Conservation (phyloP, 2,797 vertebrate genomes). For the Dicrostonyx torquatus region DNA sequence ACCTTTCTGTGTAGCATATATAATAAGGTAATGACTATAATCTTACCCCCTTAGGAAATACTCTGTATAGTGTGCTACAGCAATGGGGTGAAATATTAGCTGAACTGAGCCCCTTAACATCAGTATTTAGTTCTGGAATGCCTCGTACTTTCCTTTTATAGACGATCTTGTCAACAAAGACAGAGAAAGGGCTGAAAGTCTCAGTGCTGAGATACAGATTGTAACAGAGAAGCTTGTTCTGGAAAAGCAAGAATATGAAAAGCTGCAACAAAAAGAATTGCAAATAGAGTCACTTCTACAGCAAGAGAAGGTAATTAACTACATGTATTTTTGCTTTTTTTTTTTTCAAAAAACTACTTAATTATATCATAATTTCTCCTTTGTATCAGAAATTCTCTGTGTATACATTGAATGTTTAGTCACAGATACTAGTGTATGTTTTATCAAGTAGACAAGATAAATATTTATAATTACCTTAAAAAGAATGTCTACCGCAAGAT, state of each 20-base stretch:
- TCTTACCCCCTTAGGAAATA: neutral
- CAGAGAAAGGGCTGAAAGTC: slow-evolving; percentile 82
- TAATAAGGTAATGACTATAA: neutral
- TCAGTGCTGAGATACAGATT: slow-evolving; percentile 87
- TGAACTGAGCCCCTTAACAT: neutral
- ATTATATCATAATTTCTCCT: neutral
- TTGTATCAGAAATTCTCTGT: neutral
- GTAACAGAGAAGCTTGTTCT: slow-evolving; percentile 86
- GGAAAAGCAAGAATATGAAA: slow-evolving; percentile 83
- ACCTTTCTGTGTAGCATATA: neutral
- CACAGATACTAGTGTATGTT: neutral
- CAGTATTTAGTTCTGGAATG: neutral
- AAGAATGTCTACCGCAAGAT: slow-evolving; percentile 12
- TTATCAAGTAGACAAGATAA: neutral
- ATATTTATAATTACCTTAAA: slow-evolving; percentile 3
- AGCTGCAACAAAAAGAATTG: slow-evolving; percentile 87
- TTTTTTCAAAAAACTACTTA: neutral
- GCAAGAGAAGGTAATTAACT: slow-evolving; percentile 90
- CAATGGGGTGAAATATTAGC: neutral
- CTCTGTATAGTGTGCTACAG: neutral
- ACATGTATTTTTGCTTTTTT: neutral
- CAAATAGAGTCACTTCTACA: slow-evolving; percentile 85
- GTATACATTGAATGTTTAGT: neutral
- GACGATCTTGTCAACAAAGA: slow-evolving; percentile 85
- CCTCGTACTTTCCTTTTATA: slow-evolving; percentile 59